phyloP scores from a whole-genome alignment of 2,888 invertebrate genomes.

The Athalia cordata region DNA sequence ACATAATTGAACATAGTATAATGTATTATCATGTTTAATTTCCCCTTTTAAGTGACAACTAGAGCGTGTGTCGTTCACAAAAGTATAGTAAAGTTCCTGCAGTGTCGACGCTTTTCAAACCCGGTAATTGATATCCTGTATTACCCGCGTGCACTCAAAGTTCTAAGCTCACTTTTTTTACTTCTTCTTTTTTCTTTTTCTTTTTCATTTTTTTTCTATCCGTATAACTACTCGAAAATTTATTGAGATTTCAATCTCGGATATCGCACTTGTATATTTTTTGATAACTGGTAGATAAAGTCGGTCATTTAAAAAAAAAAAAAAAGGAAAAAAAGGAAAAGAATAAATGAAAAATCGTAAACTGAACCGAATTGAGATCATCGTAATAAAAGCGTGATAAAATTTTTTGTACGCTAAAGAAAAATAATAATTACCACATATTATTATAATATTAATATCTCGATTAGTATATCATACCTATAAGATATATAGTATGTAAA shows the following conservation, averaged over 20 bases:
- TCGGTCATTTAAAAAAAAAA: neutral
- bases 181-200: too few relatives aligned
- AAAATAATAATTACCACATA: too few relatives aligned
- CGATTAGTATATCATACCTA: neutral
- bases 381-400: neutral
- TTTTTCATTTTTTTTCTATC: too few relatives aligned
- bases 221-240: neutral
- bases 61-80: constrained; percentile 38
- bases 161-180: neutral
- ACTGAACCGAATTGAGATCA: too few relatives aligned
- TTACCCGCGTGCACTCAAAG: neutral
- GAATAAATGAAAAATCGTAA: too few relatives aligned
- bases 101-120: constrained; percentile 2
- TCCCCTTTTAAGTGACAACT: constrained; percentile 30
- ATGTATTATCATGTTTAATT: constrained; percentile 23
- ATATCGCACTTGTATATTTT: neutral
- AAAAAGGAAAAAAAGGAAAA: neutral
- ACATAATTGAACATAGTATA: neutral
- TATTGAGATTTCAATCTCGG: neutral
- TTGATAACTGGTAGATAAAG: neutral
- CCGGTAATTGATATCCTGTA: constrained; percentile 25
- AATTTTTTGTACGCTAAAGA: neutral
- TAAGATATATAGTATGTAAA: neutral
- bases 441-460: too few relatives aligned
- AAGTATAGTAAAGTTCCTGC: constrained; percentile 18